Evolutionary conservation across 2,888 invertebrate species (phyloP).

Genomic region (Venustoraphidia nigricollis): DNA sequence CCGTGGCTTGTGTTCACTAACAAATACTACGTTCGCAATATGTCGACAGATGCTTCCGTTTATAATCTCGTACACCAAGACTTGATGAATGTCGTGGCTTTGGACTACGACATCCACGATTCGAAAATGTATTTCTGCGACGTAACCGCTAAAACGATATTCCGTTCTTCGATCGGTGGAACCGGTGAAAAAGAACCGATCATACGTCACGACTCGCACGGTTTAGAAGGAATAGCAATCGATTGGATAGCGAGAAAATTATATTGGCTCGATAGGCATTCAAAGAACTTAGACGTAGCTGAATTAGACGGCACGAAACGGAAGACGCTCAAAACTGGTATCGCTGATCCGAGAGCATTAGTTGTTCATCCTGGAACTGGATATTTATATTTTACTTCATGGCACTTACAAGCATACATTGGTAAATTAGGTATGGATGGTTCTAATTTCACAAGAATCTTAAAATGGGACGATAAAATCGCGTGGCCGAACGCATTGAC

Average conservation of each 20-base stretch:
- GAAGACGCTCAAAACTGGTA: conserved; percentile 74
- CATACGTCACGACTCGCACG: conserved; percentile 84
- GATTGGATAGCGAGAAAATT: conserved; percentile 95
- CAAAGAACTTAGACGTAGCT: conserved; percentile 88
- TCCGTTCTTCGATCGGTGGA: conserved; percentile 47
- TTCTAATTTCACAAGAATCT: conserved; percentile 69
- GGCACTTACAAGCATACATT: conserved; percentile 92
- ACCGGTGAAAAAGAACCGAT: conserved; percentile 62
- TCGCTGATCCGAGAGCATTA: conserved; percentile 87
- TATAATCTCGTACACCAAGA: conserved; percentile 88
- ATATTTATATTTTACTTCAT: conserved; percentile 87
- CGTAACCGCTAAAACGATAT: conserved; percentile 89
- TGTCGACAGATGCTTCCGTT: conserved; percentile 74
- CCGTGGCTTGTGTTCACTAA: conserved; percentile 93
- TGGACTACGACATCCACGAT: conserved; percentile 80
- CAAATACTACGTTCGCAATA: conserved; percentile 92
- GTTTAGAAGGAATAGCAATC: conserved; percentile 91
- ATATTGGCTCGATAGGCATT: conserved; percentile 93
- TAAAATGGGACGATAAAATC: conserved; percentile 85
- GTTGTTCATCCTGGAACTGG: conserved; percentile 91
- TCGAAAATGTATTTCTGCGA: conserved; percentile 90
- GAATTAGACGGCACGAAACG: conserved; percentile 85
- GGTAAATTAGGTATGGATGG: conserved; percentile 97
- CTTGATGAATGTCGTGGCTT: conserved; percentile 88
- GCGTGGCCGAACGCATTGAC: conserved; percentile 98